Evolutionary conservation across 1,140 invertebrate species (phyloP).

Genomic region (Galleria mellonella): DNA sequence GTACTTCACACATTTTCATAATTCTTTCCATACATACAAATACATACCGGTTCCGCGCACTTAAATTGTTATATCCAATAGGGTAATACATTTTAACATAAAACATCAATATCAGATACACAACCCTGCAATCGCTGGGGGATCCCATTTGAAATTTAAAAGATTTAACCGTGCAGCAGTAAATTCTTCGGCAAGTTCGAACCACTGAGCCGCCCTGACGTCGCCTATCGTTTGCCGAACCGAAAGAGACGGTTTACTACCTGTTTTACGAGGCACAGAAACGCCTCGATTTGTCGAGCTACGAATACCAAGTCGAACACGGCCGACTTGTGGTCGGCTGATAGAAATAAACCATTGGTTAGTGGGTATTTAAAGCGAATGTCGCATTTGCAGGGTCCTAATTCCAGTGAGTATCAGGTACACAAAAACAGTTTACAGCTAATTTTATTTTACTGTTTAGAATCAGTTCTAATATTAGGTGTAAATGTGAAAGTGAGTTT

Average conservation of each 20-base stretch:
- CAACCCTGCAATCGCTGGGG: constrained; percentile 4
- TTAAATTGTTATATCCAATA: no score
- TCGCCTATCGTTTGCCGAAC: constrained; percentile 37
- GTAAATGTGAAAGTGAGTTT: no score
- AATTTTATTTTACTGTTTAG: no score
- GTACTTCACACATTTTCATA: no score
- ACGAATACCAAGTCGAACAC: constrained; percentile 10
- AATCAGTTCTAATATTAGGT: no score
- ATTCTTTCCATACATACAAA: no score
- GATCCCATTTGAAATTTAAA: constrained; percentile 39
- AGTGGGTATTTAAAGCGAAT: no score
- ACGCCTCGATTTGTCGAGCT: constrained; percentile 21
- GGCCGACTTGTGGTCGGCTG: constrained; percentile 15
- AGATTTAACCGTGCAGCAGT: constrained; percentile 29
- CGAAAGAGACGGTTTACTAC: constrained; percentile 30
- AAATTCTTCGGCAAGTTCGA: constrained; percentile 25
- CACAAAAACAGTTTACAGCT: no score
- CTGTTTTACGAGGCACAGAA: constrained; percentile 35
- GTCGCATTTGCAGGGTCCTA: no score
- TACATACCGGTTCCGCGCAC: no score
- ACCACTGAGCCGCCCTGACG: constrained; percentile 34
- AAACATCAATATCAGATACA: not conserved
- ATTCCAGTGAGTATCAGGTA: no score
- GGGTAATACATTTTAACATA: no score
- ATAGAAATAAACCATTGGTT: constrained; percentile 23